Evolutionary conservation across 2,888 invertebrate genomes (phyloP).

Genomic region (Trissoscelio sp.): DNA sequence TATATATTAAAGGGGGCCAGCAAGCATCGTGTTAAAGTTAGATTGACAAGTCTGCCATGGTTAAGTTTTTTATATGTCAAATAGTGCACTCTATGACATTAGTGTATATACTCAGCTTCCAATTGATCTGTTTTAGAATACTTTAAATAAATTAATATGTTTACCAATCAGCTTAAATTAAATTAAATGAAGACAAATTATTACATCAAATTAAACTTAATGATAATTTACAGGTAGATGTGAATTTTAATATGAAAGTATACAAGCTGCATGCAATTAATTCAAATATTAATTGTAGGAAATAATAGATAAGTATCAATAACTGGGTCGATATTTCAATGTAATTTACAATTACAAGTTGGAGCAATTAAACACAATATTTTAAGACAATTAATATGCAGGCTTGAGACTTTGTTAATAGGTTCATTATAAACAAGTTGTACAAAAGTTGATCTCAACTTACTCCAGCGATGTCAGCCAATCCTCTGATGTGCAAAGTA

Average conservation of each 20-base stretch:
- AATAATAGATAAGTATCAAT: no score
- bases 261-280: conserved; percentile 38
- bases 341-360: conserved; percentile 7
- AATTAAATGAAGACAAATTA: no score
- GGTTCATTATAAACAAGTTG: neutral
- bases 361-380: conserved; percentile 29
- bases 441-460: conserved; percentile 72
- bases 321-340: no score
- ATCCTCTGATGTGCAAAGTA: conserved; percentile 91
- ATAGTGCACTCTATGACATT: no score
- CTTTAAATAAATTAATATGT: no score
- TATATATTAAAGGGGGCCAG: conserved; percentile 70
- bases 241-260: neutral
- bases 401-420: conserved; percentile 44
- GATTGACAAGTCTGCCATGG: conserved; percentile 5
- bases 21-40: conserved; percentile 63
- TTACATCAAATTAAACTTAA: no score
- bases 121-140: no score
- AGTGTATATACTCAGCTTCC: no score
- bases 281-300: conserved; percentile 11
- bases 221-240: no score
- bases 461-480: conserved; percentile 92
- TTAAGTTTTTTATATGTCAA: neutral
- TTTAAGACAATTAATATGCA: conserved; percentile 49
- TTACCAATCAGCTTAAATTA: no score